Percentiles rank a stretch among this genome's conserved stretches.
Conservation (phyloP, 2,797 vertebrate genomes). For the Siniperca undulata region DNA sequence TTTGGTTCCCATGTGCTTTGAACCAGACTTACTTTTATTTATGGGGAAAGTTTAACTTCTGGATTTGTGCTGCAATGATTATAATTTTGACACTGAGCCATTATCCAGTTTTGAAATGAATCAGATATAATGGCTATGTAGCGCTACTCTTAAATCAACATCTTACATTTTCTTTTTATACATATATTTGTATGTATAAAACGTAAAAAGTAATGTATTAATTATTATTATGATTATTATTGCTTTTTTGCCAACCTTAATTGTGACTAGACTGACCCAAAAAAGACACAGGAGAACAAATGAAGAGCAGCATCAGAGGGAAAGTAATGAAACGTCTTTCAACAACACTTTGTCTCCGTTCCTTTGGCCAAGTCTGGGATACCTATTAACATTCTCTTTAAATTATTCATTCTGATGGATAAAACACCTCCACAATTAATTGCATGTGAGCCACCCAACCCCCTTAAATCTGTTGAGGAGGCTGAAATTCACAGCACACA, state of each 20-base stretch:
- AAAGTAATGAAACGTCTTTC: slow-evolving; percentile 85
- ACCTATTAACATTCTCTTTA: slow-evolving; percentile 88
- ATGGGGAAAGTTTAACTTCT: slow-evolving; percentile 69
- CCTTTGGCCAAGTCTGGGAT: slow-evolving; percentile 83
- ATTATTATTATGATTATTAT: slow-evolving; percentile 27
- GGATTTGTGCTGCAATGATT: slow-evolving; percentile 53
- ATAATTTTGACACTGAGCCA: slow-evolving; percentile 38
- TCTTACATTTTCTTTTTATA: neutral
- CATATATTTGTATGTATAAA: neutral
- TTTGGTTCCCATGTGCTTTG: slow-evolving; percentile 53
- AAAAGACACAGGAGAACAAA: slow-evolving; percentile 72
- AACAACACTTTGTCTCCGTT: slow-evolving; percentile 85
- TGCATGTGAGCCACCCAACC: slow-evolving; percentile 79
- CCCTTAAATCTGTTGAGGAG: slow-evolving; percentile 76
- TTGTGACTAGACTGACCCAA: slow-evolving; percentile 62
- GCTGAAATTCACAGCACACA: slow-evolving; percentile 65
- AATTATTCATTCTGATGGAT: slow-evolving; percentile 91
- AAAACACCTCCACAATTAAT: slow-evolving; percentile 90
- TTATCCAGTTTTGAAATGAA: slow-evolving; percentile 50
- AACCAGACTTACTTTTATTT: slow-evolving; percentile 60
- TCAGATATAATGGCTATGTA: slow-evolving; percentile 36
- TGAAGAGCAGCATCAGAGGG: slow-evolving; percentile 79
- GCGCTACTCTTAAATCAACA: slow-evolving; percentile 19
- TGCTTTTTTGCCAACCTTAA: slow-evolving; percentile 37
- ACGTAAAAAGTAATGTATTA: neutral